Evolutionary conservation across 2,888 invertebrate species (phyloP).

Genomic region (Xylota sylvarum): DNA sequence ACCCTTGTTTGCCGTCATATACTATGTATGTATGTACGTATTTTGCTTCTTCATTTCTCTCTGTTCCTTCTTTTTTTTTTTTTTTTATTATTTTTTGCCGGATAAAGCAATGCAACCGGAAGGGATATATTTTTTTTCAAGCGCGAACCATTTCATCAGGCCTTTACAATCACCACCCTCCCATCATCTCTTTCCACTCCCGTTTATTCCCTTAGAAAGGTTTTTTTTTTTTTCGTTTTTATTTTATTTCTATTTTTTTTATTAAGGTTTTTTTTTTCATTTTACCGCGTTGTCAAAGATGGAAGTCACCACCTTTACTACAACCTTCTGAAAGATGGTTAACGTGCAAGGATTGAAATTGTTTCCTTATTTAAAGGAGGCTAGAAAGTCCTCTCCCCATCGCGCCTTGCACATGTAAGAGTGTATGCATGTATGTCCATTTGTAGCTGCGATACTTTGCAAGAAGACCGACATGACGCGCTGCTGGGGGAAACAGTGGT

Average conservation of each 20-base stretch:
- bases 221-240: background rate
- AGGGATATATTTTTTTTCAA: conserved; percentile 39
- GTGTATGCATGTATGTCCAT: background rate
- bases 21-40: background rate
- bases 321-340: conserved; percentile 15
- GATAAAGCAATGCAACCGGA: conserved; percentile 23
- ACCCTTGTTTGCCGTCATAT: background rate
- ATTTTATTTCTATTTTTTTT: background rate
- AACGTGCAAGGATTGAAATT: conserved; percentile 26
- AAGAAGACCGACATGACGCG: too few species aligned
- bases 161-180: conserved; percentile 18
- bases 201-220: conserved; percentile 21
- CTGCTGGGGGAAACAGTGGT: too few species aligned
- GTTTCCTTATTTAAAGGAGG: conserved; percentile 25
- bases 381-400: background rate
- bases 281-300: conserved; percentile 27
- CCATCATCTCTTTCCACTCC: background rate
- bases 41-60: conserved; percentile 10
- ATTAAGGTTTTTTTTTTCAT: background rate
- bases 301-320: conserved; percentile 36
- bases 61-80: background rate
- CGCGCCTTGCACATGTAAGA: conserved; percentile 3
- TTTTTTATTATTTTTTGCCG: conserved; percentile 5
- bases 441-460: background rate
- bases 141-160: conserved; percentile 31